Base-by-base conservation (phyloP, 2,797 vertebrate genomes). In the Spea hammondii region DNA sequence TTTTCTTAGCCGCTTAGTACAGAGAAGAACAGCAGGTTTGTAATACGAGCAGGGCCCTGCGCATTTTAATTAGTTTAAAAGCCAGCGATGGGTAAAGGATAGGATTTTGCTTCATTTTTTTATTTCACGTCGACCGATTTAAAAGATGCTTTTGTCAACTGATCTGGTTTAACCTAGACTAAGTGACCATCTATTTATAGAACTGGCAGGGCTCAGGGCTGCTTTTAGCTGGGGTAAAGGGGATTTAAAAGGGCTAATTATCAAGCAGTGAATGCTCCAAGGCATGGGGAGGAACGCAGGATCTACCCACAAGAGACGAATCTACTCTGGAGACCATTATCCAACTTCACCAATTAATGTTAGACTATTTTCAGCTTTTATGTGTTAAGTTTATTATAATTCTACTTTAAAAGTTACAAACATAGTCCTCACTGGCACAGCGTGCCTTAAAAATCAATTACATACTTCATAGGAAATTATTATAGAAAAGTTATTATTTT, bases 231-330 rank as follows among this genome's bases (percentile, higher is more conserved):
- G 87, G 86, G 14, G 76, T 87, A 83, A 86, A 91, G 90, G 85
- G 85, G 85, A 83, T 90, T 87, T 85, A 88, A 83, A 86, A 89
- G 82, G 80, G 0, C 76, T 90, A 95, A 94, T 95, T 95, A 93
- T 88, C 84, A 83, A 71, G 48, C 75, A 53, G 48, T 82, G 81
- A 86, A 86, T 89, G 82, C 84, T 72, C 47, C 4, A 60, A 85
- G 82, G 82, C 80, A 4, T 13, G 72, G 82, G 50, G 66, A 80
- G 76, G 83, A 87, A 84, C 81, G 77, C 53, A 85, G 79, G 73
- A 82, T 12, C 72, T 76, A 83, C 70, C 83, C 71, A 17, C 83
- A 82, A 84, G 84, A 87, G 86, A 82, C 84, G 89, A 84, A 78
- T 76, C 14, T 54, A 85, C 45, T 86, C 79, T 84, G 66, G 83